Percentiles rank a stretch among this genome's conserved stretches.
Conservation (phyloP, 2,113 vertebrate species). For the Sigmodon hispidus region DNA sequence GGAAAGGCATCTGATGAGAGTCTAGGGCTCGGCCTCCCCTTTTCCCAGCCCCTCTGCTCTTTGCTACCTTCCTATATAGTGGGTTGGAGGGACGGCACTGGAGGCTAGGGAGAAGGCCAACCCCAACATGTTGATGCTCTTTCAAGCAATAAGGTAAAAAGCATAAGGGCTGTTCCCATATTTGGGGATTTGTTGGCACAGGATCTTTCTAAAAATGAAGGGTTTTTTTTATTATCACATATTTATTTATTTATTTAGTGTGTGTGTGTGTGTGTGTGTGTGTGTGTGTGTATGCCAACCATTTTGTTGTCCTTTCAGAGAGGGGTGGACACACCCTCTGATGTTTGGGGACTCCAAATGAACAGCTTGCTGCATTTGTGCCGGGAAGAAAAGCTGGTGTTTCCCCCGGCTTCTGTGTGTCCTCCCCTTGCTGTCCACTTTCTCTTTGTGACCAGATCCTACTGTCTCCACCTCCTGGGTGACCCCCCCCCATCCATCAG, state of each 20-base stretch:
- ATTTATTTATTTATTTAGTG: background rate
- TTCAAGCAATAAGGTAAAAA: background rate
- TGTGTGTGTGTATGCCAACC: background rate
- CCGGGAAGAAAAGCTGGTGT: background rate
- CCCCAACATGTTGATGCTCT: background rate
- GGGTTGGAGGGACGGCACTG: background rate
- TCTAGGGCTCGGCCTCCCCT: slow-evolving; percentile 48
- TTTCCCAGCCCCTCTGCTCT: slow-evolving; percentile 55
- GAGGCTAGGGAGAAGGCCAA: background rate
- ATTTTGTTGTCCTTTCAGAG: background rate
- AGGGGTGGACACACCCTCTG: background rate
- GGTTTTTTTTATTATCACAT: background rate
- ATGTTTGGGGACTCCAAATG: background rate
- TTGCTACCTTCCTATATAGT: slow-evolving; percentile 17
- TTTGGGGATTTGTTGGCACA: background rate
- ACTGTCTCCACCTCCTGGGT: background rate
- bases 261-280: background rate
- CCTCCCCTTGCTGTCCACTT: background rate
- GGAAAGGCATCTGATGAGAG: slow-evolving; percentile 65
- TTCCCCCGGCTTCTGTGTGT: background rate
- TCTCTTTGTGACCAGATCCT: background rate
- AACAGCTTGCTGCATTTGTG: background rate
- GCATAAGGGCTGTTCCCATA: background rate
- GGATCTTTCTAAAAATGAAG: background rate
- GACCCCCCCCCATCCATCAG: background rate